Evolutionary conservation across 2,888 invertebrate species (phyloP), one percentile per base, ranked within the genome.

Genomic region (Nematopogon swammerdamellus): DNA sequence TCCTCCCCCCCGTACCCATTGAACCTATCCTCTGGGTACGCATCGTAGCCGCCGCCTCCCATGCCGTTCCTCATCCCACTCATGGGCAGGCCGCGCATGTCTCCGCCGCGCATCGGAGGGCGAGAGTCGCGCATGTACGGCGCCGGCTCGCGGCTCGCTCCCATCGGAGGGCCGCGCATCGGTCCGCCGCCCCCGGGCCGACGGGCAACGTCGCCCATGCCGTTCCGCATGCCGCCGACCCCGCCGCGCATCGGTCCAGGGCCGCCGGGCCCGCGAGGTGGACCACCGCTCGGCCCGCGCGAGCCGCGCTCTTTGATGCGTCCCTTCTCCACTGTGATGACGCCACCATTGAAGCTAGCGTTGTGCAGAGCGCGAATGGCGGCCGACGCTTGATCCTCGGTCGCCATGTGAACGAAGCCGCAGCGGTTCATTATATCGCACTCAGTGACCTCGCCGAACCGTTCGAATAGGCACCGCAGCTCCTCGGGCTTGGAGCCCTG

Each of bases 381-480:
- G 50, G 86, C 85, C 45, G 86, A 82, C 2, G 95, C 95, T 69
- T 93, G 87, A 48, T 91, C 89, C 60, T 86, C 85, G 18, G 88
- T 87, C 63, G 91, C 88, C 87, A 93, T 88, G 71, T 95, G 95
- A 47, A 97, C 91, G 75, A 97, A 97, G 10, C 95, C 96, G 70
- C 94, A 97, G 53, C 94, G 87, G 68, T 95, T 95, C 80, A 96
- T 90, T 51, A 97, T 92, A 67, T 96, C 96, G 70, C 95, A 95
- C 71, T 97, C 96, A 17, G 91, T 91, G 5, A 97, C 95, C 50
- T 84, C 84, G 45, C 95, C 95, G 70, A 89, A 94, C 49, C 89
- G 87, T 57, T 91, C 87, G 74, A 97, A 96, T 47, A 95, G 77
- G 56, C 86, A 85, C 46, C 90, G 82, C 45, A 95, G 80, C 60